Conservation (phyloP, 2,888 invertebrate species). For the Papilio elwesi region DNA sequence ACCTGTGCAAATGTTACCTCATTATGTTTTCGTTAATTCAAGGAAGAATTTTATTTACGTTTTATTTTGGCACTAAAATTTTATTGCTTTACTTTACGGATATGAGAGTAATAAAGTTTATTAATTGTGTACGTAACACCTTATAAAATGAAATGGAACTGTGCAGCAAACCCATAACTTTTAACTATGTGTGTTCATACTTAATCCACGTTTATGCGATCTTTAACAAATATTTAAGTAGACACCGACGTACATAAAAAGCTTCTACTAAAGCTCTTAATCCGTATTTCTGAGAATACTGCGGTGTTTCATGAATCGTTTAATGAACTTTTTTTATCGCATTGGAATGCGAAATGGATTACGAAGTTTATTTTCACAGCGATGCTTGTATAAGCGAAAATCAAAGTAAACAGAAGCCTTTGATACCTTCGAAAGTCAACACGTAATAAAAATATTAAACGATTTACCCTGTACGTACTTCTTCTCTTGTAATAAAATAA, state of each 20-base stretch:
- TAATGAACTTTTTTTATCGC: neutral
- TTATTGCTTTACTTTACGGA: slow-evolving; percentile 33
- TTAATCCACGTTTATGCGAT: slow-evolving; percentile 32
- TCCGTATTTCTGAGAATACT: neutral
- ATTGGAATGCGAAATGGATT: neutral
- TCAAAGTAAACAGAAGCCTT: neutral
- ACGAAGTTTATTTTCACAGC: neutral
- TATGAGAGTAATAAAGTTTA: slow-evolving; percentile 38
- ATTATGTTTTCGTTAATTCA: slow-evolving; percentile 22
- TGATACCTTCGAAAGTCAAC: too few relatives aligned
- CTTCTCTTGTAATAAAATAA: too few relatives aligned
- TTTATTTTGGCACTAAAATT: slow-evolving; percentile 37
- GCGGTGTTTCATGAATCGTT: neutral
- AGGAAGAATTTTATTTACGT: slow-evolving; percentile 20
- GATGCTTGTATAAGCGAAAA: neutral
- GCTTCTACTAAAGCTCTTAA: slow-evolving; percentile 8
- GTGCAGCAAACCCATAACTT: slow-evolving; percentile 37
- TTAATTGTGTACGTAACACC: slow-evolving; percentile 39
- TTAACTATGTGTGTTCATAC: slow-evolving; percentile 39
- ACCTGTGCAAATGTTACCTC: too few relatives aligned
- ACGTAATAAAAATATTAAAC: too few relatives aligned
- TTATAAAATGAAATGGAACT: slow-evolving; percentile 37
- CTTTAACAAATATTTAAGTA: slow-evolving; percentile 37
- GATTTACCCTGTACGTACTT: too few relatives aligned
- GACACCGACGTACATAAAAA: slow-evolving; percentile 1